Base-by-base conservation (phyloP, 2,797 vertebrate genomes). In the Cetoscarus ocellatus region DNA sequence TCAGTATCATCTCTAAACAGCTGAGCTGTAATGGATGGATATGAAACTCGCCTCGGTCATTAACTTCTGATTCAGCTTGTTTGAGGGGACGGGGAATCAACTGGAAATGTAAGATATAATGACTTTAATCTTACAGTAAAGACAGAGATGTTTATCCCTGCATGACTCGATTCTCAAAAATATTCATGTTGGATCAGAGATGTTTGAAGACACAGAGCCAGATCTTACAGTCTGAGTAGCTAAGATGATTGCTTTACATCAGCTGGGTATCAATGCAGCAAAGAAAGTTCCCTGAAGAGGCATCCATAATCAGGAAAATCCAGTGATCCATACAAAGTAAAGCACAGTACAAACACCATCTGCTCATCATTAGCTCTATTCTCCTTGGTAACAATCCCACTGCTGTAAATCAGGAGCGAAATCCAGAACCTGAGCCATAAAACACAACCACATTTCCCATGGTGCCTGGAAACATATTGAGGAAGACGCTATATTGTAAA, bases 1-100 rank as follows among this genome's bases (percentile, higher is more conserved):
- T 65, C 48, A 36, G 53, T n/a, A 78, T 74, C 73, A 73, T 66
- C 62, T 73, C 49, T 60, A 80, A 86, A 52, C 79, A 42, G 61
- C 39, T 3, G 65, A 67, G 66, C 43, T 47, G 71, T 63, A 77
- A 75, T 68, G 75, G 35, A 70, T 4, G 27, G 70, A 62, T 3
- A 35, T 12, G 57, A 80, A 61, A 45, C 54, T 57, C 13, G 1
- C 54, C 8, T 73, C 35, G 13, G 11, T 18, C 62, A 78, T 47
- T 34, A 44, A 51, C 57, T 70, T 50, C 70, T 40, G 68, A 34
- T 48, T 38, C 27, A 39, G 43, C 8, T 62, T 10, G 15, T 72
- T 59, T 47, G 54, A 56, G 42, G 57, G 27, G 43, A 52, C 10
- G 1, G 27, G 40, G 59, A 39, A 65, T 73, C 70, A 15, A 13